Percentiles rank a stretch among this genome's conserved stretches.
These are phyloP conservation scores for Microdon myrmicae DNA, from an alignment of 2,888 invertebrate species.

Conservation along the genomic window DNA sequence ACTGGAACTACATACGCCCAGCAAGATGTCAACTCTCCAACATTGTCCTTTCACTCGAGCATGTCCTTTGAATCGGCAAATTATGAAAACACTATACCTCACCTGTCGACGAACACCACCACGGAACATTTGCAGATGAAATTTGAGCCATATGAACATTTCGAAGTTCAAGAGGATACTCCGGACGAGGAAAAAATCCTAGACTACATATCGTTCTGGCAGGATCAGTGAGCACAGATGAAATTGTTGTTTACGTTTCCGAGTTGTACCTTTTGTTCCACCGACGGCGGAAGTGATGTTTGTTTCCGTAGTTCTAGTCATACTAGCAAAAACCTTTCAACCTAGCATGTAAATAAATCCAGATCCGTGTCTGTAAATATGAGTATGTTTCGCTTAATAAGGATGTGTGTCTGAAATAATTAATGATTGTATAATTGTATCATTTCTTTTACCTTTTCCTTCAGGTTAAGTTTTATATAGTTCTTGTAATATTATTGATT, in stretches of 20 bases:
- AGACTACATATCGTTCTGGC: slow-evolving; percentile 69
- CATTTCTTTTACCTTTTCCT: no score
- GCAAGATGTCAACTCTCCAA: slow-evolving; percentile 59
- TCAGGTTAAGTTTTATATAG: no score
- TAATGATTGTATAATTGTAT: no score
- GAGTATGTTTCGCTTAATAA: not conserved
- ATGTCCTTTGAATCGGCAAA: slow-evolving; percentile 64
- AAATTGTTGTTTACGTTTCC: slow-evolving; percentile 7
- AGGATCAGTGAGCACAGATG: slow-evolving; percentile 57
- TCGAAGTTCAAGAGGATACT: slow-evolving; percentile 76
- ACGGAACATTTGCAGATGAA: slow-evolving; percentile 62
- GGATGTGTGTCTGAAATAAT: no score
- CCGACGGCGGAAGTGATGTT: slow-evolving; percentile 40
- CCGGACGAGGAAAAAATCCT: slow-evolving; percentile 91
- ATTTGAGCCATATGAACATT: slow-evolving; percentile 75
- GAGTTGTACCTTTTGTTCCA: slow-evolving; percentile 41
- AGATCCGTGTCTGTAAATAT: slow-evolving; percentile 1
- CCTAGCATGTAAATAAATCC: slow-evolving; percentile 32
- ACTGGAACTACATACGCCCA: slow-evolving; percentile 55
- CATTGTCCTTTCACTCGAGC: slow-evolving; percentile 61
- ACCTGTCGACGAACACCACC: slow-evolving; percentile 25
- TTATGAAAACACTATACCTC: slow-evolving; percentile 55
- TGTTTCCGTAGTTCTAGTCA: slow-evolving; percentile 37
- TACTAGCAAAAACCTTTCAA: slow-evolving; percentile 38
- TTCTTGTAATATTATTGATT: no score